phyloP scores from a whole-genome alignment of 2,888 invertebrate species.

The Malachius bipustulatus region DNA sequence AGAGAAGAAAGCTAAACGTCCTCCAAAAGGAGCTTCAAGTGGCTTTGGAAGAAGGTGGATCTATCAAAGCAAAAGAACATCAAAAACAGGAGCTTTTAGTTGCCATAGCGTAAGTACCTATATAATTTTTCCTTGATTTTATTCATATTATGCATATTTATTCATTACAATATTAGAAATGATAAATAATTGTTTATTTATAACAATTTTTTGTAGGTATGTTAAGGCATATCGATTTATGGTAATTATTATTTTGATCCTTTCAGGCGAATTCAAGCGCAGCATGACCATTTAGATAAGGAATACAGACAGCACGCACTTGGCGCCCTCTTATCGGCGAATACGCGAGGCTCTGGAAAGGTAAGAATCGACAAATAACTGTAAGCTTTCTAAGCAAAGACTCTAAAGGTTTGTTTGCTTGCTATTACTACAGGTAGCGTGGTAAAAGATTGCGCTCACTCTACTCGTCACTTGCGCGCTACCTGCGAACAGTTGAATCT shows the following conservation, averaged over 20 bases:
- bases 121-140: constrained; percentile 7
- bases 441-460: too few relatives aligned
- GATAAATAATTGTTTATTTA: not conserved
- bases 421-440: too few relatives aligned
- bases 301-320: constrained; percentile 55
- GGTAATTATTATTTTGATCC: too few relatives aligned
- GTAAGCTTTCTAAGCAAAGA: not conserved
- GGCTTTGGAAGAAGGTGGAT: constrained; percentile 49
- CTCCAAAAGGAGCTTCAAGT: constrained; percentile 53
- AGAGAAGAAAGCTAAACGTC: constrained; percentile 51
- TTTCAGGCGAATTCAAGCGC: constrained; percentile 55
- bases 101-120: constrained; percentile 50
- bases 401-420: too few relatives aligned
- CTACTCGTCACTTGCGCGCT: too few relatives aligned
- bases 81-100: constrained; percentile 51
- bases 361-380: constrained; percentile 36
- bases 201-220: too few relatives aligned
- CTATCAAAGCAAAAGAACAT: constrained; percentile 52
- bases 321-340: constrained; percentile 48
- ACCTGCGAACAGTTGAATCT: too few relatives aligned
- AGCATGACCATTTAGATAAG: constrained; percentile 56
- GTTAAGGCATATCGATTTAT: too few relatives aligned
- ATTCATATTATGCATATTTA: too few relatives aligned
- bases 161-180: not conserved
- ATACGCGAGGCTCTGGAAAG: constrained; percentile 50